Percentiles rank a stretch among this genome's conserved stretches.
Conservation (phyloP, 2,888 invertebrate genomes). For the Galeruca laticollis region DNA sequence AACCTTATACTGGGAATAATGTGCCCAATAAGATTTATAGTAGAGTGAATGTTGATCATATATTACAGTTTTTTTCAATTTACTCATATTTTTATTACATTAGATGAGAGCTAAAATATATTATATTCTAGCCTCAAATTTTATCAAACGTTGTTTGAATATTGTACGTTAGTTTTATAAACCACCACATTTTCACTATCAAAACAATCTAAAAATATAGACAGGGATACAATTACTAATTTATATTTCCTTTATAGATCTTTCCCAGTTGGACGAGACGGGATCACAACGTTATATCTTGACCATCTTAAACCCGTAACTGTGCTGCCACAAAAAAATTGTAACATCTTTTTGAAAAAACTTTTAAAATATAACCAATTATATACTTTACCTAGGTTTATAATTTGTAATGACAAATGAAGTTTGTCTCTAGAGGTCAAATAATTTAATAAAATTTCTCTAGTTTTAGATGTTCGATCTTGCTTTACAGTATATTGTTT, state of each 20-base stretch:
- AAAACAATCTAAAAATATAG: not conserved
- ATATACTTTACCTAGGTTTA: slow-evolving; percentile 11
- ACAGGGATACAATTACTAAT: not conserved
- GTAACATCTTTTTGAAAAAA: slow-evolving; percentile 27
- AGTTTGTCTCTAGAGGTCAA: too few relatives aligned
- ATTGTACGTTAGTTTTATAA: not conserved
- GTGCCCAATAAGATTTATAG: too few relatives aligned
- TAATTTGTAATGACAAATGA: not conserved
- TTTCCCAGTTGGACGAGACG: slow-evolving; percentile 48
- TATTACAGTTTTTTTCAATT: too few relatives aligned
- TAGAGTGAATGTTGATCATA: too few relatives aligned
- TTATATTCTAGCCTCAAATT: slow-evolving; percentile 4
- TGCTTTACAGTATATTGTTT: too few relatives aligned
- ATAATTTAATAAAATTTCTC: too few relatives aligned
- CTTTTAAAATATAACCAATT: slow-evolving; percentile 11
- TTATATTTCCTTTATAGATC: slow-evolving; percentile 9
- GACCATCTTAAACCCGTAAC: slow-evolving; percentile 61
- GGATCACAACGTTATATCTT: slow-evolving; percentile 56
- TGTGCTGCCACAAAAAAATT: slow-evolving; percentile 59
- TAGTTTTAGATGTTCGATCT: too few relatives aligned
- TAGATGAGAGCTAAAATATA: too few relatives aligned
- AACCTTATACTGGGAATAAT: too few relatives aligned
- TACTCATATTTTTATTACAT: too few relatives aligned
- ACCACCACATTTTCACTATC: not conserved
- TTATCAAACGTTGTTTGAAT: not conserved